Conservation (phyloP, 2,888 invertebrate genomes). For the Orchesellides sinensis region DNA sequence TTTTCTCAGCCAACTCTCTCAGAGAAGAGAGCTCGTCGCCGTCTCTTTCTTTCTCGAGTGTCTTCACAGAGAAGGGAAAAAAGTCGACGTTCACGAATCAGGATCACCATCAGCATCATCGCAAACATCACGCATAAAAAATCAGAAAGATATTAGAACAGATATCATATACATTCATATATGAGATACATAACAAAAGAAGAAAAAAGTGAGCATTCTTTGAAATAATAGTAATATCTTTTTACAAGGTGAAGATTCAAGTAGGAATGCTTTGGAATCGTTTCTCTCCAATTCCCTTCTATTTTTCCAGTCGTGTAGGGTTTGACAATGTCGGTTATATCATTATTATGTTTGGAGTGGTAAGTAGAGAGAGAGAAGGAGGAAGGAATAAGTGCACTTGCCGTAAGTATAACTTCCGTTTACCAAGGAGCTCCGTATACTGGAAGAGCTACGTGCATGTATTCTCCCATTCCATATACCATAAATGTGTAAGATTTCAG, state of each 20-base stretch:
- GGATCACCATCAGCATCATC: background rate
- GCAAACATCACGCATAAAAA: background rate
- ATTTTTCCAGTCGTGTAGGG: background rate
- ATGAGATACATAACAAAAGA: too few species aligned
- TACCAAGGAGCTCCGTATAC: constrained; percentile 11
- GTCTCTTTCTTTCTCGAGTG: background rate
- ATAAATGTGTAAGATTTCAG: too few species aligned
- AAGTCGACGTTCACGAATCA: constrained; percentile 4
- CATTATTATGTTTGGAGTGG: constrained; percentile 56
- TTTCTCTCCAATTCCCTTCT: background rate
- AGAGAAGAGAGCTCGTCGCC: background rate
- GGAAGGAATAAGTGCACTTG: constrained; percentile 43
- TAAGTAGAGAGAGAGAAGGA: constrained; percentile 39
- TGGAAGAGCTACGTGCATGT: background rate
- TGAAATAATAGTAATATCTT: constrained; percentile 27
- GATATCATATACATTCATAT: background rate
- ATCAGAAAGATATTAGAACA: background rate
- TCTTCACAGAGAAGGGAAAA: background rate
- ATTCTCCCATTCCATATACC: background rate
- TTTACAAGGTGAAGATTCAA: background rate
- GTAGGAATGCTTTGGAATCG: constrained; percentile 12
- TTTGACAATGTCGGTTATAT: constrained; percentile 48
- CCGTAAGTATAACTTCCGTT: constrained; percentile 57
- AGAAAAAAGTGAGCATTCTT: constrained; percentile 5
- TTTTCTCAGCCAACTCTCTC: constrained; percentile 32